Percentiles rank a stretch among this genome's conserved stretches.
These are phyloP conservation scores for Cephus runcator DNA, from an alignment of 2,888 invertebrate genomes.

Conservation along the genomic window DNA sequence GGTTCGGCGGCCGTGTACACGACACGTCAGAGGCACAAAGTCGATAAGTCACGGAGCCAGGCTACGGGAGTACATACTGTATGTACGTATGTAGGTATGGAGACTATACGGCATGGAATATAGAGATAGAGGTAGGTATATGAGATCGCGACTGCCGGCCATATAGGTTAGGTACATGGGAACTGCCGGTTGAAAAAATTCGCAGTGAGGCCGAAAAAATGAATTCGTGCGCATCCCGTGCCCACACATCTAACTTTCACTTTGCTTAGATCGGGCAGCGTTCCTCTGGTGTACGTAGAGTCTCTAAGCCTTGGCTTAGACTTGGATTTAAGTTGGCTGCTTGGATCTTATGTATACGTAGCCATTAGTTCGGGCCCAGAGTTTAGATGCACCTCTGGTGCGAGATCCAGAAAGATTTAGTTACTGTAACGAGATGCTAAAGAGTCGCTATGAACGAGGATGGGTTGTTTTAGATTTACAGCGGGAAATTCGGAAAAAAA, in stretches of 20 bases:
- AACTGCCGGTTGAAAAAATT: slow-evolving; percentile 49
- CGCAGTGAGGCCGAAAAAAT: slow-evolving; percentile 62
- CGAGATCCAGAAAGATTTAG: too few relatives aligned
- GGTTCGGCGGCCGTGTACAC: slow-evolving; percentile 35
- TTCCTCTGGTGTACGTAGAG: too few relatives aligned
- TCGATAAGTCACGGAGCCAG: slow-evolving; percentile 58
- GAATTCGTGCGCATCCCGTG: slow-evolving; percentile 67
- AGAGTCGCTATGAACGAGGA: too few relatives aligned
- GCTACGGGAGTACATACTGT: slow-evolving; percentile 23
- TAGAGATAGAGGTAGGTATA: slow-evolving; percentile 4
- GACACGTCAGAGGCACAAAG: slow-evolving; percentile 49
- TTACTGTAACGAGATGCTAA: too few relatives aligned
- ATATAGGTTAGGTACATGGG: slow-evolving; percentile 63
- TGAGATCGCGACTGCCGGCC: slow-evolving; percentile 49
- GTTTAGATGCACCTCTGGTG: too few relatives aligned
- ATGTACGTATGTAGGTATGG: slow-evolving; percentile 3
- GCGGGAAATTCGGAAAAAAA: background rate
- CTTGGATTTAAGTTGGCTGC: too few relatives aligned
- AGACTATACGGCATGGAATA: background rate
- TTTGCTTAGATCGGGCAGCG: slow-evolving; percentile 59
- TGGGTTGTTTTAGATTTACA: too few relatives aligned
- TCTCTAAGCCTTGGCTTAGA: too few relatives aligned
- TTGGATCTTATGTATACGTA: too few relatives aligned
- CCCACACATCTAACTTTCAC: slow-evolving; percentile 67
- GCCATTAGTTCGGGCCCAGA: too few relatives aligned